Conservation (phyloP, 2,888 invertebrate species). For the Plagodis dolabraria region DNA sequence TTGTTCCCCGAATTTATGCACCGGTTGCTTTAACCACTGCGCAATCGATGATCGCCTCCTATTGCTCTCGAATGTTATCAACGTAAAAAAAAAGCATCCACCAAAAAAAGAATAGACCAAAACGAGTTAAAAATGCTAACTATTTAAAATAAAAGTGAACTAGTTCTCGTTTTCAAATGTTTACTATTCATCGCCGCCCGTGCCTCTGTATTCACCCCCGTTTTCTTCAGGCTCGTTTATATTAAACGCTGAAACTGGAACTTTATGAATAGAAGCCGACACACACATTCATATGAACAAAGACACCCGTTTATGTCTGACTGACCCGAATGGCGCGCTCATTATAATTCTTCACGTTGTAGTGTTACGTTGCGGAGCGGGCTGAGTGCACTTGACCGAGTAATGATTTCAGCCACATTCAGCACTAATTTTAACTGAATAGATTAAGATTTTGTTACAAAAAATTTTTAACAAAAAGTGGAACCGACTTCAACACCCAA, state of each 20-base stretch:
- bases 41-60: no score
- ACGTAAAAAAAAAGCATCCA: no score
- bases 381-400: constrained; percentile 35
- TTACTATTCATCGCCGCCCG: no score
- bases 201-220: background rate
- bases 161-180: no score
- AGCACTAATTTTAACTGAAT: background rate
- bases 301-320: constrained; percentile 23
- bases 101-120: no score
- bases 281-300: constrained; percentile 26
- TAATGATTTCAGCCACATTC: constrained; percentile 6
- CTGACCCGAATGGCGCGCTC: constrained; percentile 33
- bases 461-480: no score
- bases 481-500: no score
- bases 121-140: no score
- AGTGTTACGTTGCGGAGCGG: constrained; percentile 9
- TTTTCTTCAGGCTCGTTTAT: background rate
- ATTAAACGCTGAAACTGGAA: constrained; percentile 15
- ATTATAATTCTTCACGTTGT: constrained; percentile 28
- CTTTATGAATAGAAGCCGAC: constrained; percentile 12
- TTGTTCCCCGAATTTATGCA: no score
- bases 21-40: no score
- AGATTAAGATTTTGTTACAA: background rate
- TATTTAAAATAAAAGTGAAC: no score
- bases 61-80: no score